These are phyloP conservation scores for Zoanthus gigantus DNA, from an alignment of 92 coral and sea anemone genomes.

Conservation along the genomic window DNA sequence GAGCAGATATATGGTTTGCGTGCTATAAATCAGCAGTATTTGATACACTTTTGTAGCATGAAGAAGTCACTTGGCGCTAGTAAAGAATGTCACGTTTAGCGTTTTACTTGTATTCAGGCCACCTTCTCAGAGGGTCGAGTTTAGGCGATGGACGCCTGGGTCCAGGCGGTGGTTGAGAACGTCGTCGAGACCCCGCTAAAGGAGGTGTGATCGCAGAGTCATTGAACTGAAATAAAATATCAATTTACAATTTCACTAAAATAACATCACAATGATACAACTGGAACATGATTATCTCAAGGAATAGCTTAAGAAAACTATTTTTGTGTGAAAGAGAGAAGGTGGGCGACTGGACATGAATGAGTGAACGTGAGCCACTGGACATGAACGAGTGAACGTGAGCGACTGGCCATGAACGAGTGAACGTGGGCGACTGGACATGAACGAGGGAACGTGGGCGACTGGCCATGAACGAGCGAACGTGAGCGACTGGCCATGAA, in stretches of 20 bases:
- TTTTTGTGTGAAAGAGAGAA: too few relatives aligned
- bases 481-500: too few relatives aligned
- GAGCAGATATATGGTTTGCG: too few relatives aligned
- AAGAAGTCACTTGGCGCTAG: neutral
- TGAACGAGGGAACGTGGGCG: too few relatives aligned
- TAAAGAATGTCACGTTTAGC: neutral
- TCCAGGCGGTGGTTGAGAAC: conserved; percentile 39
- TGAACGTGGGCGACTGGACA: too few relatives aligned
- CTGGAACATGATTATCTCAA: neutral
- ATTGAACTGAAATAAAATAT: conserved; percentile 27
- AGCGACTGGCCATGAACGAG: too few relatives aligned
- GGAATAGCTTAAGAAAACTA: too few relatives aligned
- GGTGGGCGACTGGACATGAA: too few relatives aligned
- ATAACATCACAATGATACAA: neutral
- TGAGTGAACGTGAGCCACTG: too few relatives aligned
- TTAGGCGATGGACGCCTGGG: conserved; percentile 45
- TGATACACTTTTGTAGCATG: neutral
- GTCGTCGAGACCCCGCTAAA: conserved; percentile 28
- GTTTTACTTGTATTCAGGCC: conserved; percentile 49
- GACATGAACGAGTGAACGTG: too few relatives aligned
- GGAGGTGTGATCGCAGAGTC: conserved; percentile 26
- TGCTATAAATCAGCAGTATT: neutral
- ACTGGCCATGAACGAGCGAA: too few relatives aligned
- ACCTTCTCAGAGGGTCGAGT: conserved; percentile 41
- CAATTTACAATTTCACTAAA: neutral